These are phyloP conservation scores for Monopis laevigella DNA, from an alignment of 2,888 invertebrate species.

Conservation along the genomic window DNA sequence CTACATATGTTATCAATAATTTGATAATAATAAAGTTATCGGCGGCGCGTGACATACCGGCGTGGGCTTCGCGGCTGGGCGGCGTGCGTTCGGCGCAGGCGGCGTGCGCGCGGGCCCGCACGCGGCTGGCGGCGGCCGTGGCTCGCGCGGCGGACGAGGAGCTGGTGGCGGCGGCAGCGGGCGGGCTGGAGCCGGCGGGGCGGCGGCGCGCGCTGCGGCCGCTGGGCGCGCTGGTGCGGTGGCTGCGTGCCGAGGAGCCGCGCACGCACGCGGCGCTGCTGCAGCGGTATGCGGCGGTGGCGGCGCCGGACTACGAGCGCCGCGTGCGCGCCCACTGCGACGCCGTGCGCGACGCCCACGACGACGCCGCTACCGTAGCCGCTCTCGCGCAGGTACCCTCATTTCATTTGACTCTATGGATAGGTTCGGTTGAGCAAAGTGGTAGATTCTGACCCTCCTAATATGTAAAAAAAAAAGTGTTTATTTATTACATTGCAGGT, in stretches of 20 bases:
- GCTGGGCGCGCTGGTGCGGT: neutral
- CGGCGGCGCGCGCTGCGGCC: neutral
- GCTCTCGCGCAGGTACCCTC: conserved; percentile 30
- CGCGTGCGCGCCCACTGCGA: conserved; percentile 84
- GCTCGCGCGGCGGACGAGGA: conserved; percentile 83
- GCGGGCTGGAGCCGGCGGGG: neutral
- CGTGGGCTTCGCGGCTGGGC: neutral
- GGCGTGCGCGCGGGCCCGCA: neutral
- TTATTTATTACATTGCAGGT: no score
- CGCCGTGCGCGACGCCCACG: conserved; percentile 68
- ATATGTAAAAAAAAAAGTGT: no score
- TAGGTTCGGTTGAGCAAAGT: no score
- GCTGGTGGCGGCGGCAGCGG: neutral
- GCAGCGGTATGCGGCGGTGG: conserved; percentile 78
- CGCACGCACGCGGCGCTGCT: neutral
- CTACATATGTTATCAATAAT: no score
- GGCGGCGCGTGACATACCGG: neutral
- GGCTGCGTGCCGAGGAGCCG: neutral
- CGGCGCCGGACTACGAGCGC: conserved; percentile 86
- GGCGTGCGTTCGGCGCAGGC: neutral
- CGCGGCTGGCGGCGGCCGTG: conserved; percentile 55
- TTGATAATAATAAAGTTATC: no score
- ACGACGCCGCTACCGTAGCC: conserved; percentile 23
- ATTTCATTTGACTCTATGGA: no score
- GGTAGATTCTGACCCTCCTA: no score